Evolutionary conservation across 1,140 invertebrate species (phyloP).

Genomic region (Pogonomyrmex barbatus): DNA sequence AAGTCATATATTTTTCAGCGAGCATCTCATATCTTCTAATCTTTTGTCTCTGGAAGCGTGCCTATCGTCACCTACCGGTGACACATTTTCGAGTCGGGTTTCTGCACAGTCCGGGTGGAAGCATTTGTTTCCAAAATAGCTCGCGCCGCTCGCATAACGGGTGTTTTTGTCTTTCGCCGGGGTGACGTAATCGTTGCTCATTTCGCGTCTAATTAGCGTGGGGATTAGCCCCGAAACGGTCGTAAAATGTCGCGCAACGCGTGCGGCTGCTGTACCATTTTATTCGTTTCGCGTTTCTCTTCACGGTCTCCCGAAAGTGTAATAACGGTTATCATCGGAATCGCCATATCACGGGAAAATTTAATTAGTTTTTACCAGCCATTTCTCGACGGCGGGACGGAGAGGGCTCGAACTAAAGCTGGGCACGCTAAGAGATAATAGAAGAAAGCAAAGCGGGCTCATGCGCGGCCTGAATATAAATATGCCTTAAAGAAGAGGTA

Average conservation of each 20-base stretch:
- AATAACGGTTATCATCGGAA: constrained; percentile 76
- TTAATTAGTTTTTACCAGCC: constrained; percentile 79
- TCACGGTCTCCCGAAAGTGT: neutral
- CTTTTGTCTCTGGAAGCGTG: constrained; percentile 26
- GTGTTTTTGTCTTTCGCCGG: constrained; percentile 46
- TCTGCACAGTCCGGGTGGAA: neutral
- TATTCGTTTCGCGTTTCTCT: constrained; percentile 23
- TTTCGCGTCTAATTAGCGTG: constrained; percentile 72
- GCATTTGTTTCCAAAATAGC: constrained; percentile 46
- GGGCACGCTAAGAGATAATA: constrained; percentile 74
- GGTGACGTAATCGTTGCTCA: constrained; percentile 66
- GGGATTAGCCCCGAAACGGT: constrained; percentile 69
- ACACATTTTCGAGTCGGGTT: constrained; percentile 48
- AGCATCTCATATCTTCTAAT: constrained; percentile 19
- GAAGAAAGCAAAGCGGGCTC: constrained; percentile 69
- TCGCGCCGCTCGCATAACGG: neutral
- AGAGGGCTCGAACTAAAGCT: constrained; percentile 13
- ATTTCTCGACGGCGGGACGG: neutral
- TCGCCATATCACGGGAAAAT: constrained; percentile 78
- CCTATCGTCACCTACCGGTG: constrained; percentile 12
- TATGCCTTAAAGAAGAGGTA: constrained; percentile 43
- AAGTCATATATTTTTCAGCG: neutral
- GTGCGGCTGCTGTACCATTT: constrained; percentile 31
- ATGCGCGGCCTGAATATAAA: constrained; percentile 72
- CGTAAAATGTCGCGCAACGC: constrained; percentile 34